Base-by-base conservation (phyloP, 1,140 invertebrate genomes). In the Spodoptera frugiperda region DNA sequence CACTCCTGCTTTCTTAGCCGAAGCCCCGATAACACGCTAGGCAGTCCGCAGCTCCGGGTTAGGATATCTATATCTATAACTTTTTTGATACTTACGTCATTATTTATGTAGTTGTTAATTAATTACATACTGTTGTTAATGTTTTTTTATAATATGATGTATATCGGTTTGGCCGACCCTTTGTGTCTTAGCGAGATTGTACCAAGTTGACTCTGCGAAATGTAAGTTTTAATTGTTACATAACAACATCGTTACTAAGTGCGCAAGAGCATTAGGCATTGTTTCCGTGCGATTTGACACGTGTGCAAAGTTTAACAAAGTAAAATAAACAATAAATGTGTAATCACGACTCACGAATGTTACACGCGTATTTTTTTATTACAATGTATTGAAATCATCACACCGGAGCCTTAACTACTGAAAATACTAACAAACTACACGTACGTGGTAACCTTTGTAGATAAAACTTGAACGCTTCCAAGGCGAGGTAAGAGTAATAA, bases 341-440 rank as follows among this genome's bases (percentile, higher is more conserved):
- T 67, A 55, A 70, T 79, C 80, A 82, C 82, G 80, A 82, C 78
- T 85, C 82, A 82, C 78, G 80, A 83, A 76, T 77, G 46, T 49
- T 49, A 48, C 19, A 55, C 71, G 77, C 68, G 76, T 80, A 48
- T 77, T 67, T 81, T 74, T 80, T 71, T 78, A 53, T 55, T 70
- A 80, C 73, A 78, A 75, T 77, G 78, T 82, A 77, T 61, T 46
- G 51, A 54, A 77, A 81, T 9, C 9, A 81, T 78, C 63, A 44
- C 78, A 55, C 73, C 49, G 53, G 9, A 55, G 63, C 48, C 44
- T 79, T 79, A 67, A 76, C 49, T 44, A 54, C 49, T 25, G 72
- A 54, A 78, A 76, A 48, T 44, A 67, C 39, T 39, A 51, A 73
- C 39, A 21, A 53, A 54, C 51, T 73, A 74, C 77, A 75, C 72